Evolutionary conservation across 2,888 invertebrate genomes (phyloP).

Genomic region (Ophion ventricosus): DNA sequence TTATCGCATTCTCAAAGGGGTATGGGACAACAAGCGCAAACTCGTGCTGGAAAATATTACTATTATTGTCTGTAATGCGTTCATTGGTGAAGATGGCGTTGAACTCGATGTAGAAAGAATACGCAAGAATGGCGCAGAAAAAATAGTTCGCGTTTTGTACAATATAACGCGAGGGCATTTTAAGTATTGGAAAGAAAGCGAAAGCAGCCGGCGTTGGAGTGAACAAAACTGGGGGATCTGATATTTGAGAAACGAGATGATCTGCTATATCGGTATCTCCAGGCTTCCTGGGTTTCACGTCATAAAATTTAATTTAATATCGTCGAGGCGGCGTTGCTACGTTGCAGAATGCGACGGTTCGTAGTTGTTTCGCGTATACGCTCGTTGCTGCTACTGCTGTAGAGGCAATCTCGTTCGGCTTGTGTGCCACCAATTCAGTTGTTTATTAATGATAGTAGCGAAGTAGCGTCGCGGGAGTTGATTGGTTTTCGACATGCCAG

Average conservation of each 20-base stretch:
- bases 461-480: slow-evolving; percentile 68
- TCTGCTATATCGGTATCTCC: slow-evolving; percentile 47
- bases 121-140: not conserved
- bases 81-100: too few relatives aligned
- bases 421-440: slow-evolving; percentile 64
- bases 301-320: slow-evolving; percentile 73
- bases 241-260: slow-evolving; percentile 22
- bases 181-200: slow-evolving; percentile 5
- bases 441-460: slow-evolving; percentile 75
- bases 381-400: slow-evolving; percentile 33
- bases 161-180: slow-evolving; percentile 24
- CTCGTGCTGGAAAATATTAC: too few relatives aligned
- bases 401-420: slow-evolving; percentile 28
- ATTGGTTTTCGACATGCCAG: slow-evolving; percentile 75
- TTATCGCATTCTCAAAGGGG: too few relatives aligned
- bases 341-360: slow-evolving; percentile 45
- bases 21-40: too few relatives aligned
- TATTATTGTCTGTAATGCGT: too few relatives aligned
- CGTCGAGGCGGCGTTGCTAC: slow-evolving; percentile 50
- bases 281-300: slow-evolving; percentile 47
- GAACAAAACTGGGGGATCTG: slow-evolving; percentile 21
- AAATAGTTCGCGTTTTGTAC: not conserved
- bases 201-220: slow-evolving; percentile 15
- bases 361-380: slow-evolving; percentile 29
- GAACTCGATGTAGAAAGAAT: not conserved